Evolutionary conservation across 2,888 invertebrate species (phyloP), one percentile per base, ranked within the genome.

Genomic region (Macrosiphum euphorbiae): DNA sequence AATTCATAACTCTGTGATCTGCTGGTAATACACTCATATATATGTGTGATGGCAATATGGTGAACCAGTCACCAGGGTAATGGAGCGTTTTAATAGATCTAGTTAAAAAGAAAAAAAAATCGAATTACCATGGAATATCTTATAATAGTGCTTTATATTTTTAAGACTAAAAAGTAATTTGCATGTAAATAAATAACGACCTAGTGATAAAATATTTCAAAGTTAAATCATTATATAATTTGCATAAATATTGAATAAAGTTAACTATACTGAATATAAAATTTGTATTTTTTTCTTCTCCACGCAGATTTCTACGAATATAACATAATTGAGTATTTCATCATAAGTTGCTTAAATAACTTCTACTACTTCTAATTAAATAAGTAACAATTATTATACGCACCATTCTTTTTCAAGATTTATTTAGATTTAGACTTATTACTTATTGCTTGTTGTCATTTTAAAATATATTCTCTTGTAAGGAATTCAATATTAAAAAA

Each of bases 241-340:
- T 87, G n/a, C 87, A 87, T 87, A 52, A 87, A n/a, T 85, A 85
- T 85, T 44, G 44, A 47, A 87, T 50, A n/a, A 87, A n/a, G 47
- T 87, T 50, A 52, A 50, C 47, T 87, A n/a, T 8, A 50, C 87
- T 1, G 35, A 78, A 35, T 35, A 78, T 35, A 78, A 35, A 78
- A 35, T 35, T 16, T 20, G 20, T 78, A 86, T 44, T 50, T 50
- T 86, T 52, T 47, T 47, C 50, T 50, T 50, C 16, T 50, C 13
- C 20, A 50, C 16, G 7, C n/a, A 50, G 20, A 67, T 78, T 13
- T 78, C 78, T 78, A 78, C 35, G 78, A 35, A 78, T 35, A 67
- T 78, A 20, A 35, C 20, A 20, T 78, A 3, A 35, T 35, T 78
- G 78, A 78, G 7, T 35, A 35, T 78, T 78, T 78, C 20, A 20